Evolutionary conservation across 2,113 vertebrate species (phyloP).

Genomic region (Sigmodon hispidus): DNA sequence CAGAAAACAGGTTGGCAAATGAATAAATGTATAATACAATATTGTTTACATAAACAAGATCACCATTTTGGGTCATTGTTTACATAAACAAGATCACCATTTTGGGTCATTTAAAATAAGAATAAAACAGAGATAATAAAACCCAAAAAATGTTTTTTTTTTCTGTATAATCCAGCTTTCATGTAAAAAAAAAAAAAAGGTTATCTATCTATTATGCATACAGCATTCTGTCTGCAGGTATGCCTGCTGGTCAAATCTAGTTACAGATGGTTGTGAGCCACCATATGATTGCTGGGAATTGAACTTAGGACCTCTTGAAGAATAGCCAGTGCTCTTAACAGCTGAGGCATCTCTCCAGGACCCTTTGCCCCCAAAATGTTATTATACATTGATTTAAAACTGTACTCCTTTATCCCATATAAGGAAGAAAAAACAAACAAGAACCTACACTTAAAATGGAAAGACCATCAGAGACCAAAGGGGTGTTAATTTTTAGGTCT

Average conservation of each 20-base stretch:
- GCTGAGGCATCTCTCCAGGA: too few relatives aligned
- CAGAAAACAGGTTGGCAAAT: background rate
- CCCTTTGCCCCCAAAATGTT: too few relatives aligned
- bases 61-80: slow-evolving; percentile 48
- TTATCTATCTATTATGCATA: too few relatives aligned
- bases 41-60: slow-evolving; percentile 52
- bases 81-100: background rate
- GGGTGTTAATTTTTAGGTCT: slow-evolving; percentile 25
- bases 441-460: background rate
- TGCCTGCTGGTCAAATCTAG: too few relatives aligned
- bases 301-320: too few relatives aligned
- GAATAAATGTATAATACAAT: slow-evolving; percentile 35
- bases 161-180: too few relatives aligned
- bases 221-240: too few relatives aligned
- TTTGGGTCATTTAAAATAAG: slow-evolving; percentile 58
- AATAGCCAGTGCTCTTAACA: too few relatives aligned
- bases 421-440: background rate
- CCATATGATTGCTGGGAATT: too few relatives aligned
- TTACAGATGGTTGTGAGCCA: too few relatives aligned
- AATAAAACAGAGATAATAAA: slow-evolving; percentile 46
- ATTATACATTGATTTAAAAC: slow-evolving; percentile 29
- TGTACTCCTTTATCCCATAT: slow-evolving; percentile 37
- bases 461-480: background rate
- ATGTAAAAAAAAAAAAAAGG: too few relatives aligned
- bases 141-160: too few relatives aligned